phyloP scores from a whole-genome alignment of 2,797 vertebrate species.

The Aphelocoma californica region DNA sequence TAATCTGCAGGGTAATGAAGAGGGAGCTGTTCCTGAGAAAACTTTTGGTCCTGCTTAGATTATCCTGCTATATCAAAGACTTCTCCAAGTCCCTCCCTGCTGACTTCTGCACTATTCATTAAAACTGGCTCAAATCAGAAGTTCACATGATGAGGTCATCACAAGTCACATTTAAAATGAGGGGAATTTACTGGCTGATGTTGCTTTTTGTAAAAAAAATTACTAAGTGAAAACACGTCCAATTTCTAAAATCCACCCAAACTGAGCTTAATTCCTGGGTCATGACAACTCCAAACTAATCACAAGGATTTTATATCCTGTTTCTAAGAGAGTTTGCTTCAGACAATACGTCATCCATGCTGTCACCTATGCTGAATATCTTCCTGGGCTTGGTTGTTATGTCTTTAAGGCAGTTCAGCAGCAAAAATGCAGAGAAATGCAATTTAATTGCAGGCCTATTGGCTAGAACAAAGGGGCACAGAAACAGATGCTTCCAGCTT shows the following conservation, averaged over 20 bases:
- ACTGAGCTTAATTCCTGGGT: background rate
- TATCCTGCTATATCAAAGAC: background rate
- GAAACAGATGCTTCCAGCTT: slow-evolving; percentile 4
- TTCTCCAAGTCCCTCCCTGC: background rate
- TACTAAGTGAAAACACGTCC: background rate
- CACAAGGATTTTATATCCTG: background rate
- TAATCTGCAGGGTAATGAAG: background rate
- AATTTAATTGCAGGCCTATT: background rate
- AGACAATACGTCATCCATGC: background rate
- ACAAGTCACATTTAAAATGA: background rate
- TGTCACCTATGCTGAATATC: background rate
- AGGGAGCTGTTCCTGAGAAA: background rate
- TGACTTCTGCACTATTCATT: background rate
- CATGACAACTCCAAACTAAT: background rate
- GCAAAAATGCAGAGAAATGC: slow-evolving; percentile 16
- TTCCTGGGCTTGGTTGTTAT: background rate
- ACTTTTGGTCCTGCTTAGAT: background rate
- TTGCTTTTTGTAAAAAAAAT: background rate
- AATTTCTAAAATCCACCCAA: background rate
- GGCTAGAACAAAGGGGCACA: background rate
- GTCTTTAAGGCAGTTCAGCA: background rate
- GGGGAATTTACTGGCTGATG: background rate
- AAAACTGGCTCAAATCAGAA: background rate
- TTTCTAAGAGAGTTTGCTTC: background rate
- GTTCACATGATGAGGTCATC: background rate